Evolutionary conservation across 64 coral and sea anemone genomes (phyloP).

Genomic region (Dendronephthya gigantea): DNA sequence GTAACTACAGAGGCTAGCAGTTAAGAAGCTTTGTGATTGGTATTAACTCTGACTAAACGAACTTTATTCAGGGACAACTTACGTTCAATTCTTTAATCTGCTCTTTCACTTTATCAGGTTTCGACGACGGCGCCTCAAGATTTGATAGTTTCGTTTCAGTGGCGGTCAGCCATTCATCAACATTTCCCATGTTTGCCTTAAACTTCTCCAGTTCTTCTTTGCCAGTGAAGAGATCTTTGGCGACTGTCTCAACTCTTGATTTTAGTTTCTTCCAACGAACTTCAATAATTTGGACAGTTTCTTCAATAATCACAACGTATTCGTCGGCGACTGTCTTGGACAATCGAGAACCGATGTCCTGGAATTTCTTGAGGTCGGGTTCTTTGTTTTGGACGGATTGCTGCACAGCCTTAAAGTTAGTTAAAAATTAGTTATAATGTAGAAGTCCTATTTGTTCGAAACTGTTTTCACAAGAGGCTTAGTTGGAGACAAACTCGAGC

Average conservation of each 20-base stretch:
- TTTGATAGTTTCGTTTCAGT: slow-evolving; percentile 13
- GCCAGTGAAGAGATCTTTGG: background rate
- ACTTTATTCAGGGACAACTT: background rate
- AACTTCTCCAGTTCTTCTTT: background rate
- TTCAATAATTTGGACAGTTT: background rate
- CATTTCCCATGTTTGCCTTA: background rate
- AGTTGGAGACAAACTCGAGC: background rate
- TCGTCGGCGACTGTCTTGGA: slow-evolving; percentile 52
- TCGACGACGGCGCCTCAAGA: background rate
- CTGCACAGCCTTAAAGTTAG: slow-evolving; percentile 56
- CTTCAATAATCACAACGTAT: slow-evolving; percentile 2
- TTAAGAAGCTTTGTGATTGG: no score
- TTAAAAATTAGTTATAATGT: no score
- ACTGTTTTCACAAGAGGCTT: no score
- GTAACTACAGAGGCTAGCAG: no score
- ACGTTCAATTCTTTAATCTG: slow-evolving; percentile 13
- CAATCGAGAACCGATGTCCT: slow-evolving; percentile 43
- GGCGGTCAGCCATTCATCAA: background rate
- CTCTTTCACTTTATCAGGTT: slow-evolving; percentile 2
- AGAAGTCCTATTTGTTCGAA: no score
- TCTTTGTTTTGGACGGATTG: slow-evolving; percentile 59
- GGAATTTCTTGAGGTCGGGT: slow-evolving; percentile 40
- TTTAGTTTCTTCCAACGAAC: background rate
- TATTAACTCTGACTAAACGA: background rate
- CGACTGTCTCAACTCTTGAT: background rate